A percentile compares a stretch with the other conserved stretches of the same genome.
Conservation (phyloP, 2,113 vertebrate species). For the Bubalus kerabau region DNA sequence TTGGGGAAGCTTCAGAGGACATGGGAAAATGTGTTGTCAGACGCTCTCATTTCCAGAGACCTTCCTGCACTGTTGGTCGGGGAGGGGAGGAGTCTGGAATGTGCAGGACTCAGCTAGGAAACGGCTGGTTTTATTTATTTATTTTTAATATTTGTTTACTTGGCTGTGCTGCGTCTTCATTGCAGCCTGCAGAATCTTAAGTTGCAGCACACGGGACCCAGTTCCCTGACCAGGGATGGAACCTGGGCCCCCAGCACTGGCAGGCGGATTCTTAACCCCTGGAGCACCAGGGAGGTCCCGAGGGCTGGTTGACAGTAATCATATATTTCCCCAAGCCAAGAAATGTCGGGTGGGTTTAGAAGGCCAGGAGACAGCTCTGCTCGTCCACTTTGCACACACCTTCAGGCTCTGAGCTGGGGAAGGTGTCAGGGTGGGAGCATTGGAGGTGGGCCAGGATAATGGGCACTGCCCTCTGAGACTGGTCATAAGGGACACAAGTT, state of each 20-base stretch:
- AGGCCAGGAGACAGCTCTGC: too few species aligned
- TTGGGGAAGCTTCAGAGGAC: neutral
- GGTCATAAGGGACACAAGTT: neutral
- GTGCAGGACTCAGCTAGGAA: neutral
- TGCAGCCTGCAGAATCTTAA: neutral
- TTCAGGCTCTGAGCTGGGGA: too few species aligned
- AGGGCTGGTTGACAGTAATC: neutral
- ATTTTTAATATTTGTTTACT: neutral
- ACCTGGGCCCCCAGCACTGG: neutral
- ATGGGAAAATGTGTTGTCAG: neutral
- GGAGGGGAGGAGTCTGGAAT: neutral
- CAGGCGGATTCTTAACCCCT: neutral
- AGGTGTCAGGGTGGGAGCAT: rapidly evolving
- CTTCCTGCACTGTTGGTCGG: neutral
- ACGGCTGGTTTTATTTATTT: neutral
- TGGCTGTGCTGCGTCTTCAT: rapidly evolving
- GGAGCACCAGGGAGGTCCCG: neutral
- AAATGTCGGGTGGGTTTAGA: rapidly evolving
- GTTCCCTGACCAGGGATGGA: neutral
- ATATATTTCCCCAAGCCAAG: neutral
- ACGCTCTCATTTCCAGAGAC: neutral
- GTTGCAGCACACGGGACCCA: neutral
- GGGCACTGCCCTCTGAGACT: rapidly evolving
- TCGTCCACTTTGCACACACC: neutral
- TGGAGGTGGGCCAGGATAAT: neutral